Percentiles rank a stretch among this genome's conserved stretches.
These are phyloP conservation scores for Turnix velox DNA, from an alignment of 2,113 vertebrate species.

Conservation along the genomic window DNA sequence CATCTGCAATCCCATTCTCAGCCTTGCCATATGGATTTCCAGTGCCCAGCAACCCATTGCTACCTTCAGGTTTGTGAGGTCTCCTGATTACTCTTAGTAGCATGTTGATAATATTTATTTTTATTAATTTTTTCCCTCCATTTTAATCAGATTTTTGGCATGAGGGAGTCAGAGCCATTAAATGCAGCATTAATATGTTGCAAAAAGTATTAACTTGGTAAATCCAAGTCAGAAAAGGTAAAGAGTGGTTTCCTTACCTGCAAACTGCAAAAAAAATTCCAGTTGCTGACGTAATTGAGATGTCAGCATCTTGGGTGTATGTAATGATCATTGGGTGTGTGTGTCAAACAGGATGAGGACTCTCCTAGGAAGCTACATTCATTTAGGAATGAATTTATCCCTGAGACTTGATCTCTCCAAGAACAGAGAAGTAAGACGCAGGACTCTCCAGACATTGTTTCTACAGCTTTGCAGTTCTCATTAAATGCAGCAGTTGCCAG, in stretches of 20 bases:
- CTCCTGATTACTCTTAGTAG: background rate
- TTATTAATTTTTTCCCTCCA: background rate
- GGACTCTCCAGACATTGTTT: background rate
- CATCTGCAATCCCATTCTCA: slow-evolving; percentile 69
- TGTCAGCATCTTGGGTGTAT: background rate
- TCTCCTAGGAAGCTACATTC: background rate
- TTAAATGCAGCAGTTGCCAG: background rate
- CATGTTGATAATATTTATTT: background rate
- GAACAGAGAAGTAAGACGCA: background rate
- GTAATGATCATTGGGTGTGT: no score
- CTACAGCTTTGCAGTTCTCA: background rate
- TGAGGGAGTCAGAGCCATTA: background rate
- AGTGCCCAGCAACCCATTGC: slow-evolving; percentile 68
- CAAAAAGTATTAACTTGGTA: background rate
- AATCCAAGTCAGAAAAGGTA: background rate
- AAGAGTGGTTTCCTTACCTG: background rate
- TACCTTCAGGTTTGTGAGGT: slow-evolving; percentile 64
- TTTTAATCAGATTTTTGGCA: background rate
- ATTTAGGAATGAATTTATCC: background rate
- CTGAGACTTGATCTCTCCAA: background rate
- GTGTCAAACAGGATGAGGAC: background rate
- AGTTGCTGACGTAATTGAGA: background rate
- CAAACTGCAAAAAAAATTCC: no score
- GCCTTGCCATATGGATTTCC: slow-evolving; percentile 80
- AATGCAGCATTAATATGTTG: background rate